Conservation (phyloP, 2,888 invertebrate genomes). For the Rhabditoides inermis region DNA sequence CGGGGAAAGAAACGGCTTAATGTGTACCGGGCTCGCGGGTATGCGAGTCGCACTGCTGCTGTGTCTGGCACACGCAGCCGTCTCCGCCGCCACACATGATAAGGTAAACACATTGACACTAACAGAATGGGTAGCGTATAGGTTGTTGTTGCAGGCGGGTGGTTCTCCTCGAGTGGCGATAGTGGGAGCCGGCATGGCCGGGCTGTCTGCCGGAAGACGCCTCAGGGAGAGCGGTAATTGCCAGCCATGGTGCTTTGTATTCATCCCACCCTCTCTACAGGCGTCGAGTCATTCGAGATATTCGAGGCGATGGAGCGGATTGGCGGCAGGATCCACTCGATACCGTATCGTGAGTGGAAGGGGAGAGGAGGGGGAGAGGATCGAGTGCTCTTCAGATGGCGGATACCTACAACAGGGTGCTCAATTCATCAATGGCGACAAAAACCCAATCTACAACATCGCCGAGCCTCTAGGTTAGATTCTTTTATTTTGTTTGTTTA, state of each 20-base stretch:
- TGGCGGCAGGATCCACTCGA: constrained; percentile 36
- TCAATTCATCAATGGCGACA: constrained; percentile 42
- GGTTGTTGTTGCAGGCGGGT: neutral
- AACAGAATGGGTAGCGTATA: too few relatives aligned
- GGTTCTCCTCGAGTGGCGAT: constrained; percentile 14
- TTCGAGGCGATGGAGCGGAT: constrained; percentile 32
- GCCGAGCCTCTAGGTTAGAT: constrained; percentile 30
- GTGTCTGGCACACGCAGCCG: too few relatives aligned
- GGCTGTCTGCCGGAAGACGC: constrained; percentile 31
- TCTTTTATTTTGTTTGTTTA: too few relatives aligned
- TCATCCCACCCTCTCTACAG: too few relatives aligned
- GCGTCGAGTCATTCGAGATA: constrained; percentile 32
- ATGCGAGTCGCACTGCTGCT: too few relatives aligned
- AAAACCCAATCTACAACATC: constrained; percentile 41
- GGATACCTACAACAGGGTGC: constrained; percentile 48
- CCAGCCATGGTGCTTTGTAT: too few relatives aligned
- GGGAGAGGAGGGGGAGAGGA: neutral
- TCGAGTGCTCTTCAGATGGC: constrained; percentile 16
- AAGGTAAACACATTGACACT: too few relatives aligned
- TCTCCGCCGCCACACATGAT: too few relatives aligned
- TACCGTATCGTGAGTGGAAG: constrained; percentile 27
- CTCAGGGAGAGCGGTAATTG: too few relatives aligned
- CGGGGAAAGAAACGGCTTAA: too few relatives aligned
- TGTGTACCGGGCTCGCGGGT: too few relatives aligned
- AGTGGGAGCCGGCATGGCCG: constrained; percentile 37